A percentile compares a stretch with the other conserved stretches of the same genome.
Evolutionary conservation across 2,113 vertebrate species (phyloP).

Genomic region (Fukomys damarensis): DNA sequence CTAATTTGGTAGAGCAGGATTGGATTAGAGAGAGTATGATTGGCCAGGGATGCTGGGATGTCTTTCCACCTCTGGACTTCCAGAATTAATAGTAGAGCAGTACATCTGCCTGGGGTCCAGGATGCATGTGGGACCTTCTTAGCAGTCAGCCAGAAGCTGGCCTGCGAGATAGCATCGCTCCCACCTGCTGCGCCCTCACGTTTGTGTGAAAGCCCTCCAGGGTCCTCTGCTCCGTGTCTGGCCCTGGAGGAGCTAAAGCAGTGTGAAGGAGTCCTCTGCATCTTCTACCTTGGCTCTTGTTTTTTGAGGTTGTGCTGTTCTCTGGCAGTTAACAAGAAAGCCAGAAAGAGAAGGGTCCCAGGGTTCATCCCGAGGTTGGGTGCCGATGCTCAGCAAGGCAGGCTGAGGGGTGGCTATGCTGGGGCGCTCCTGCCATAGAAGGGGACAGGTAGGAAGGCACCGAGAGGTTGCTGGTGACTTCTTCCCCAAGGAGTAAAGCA

Average conservation of each 20-base stretch:
- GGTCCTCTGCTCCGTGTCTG: background rate
- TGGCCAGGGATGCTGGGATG: background rate
- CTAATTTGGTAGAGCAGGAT: background rate
- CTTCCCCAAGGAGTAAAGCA: background rate
- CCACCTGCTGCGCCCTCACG: rapidly evolving
- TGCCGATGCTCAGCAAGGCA: no score
- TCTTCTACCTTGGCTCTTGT: background rate
- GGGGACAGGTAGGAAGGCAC: background rate
- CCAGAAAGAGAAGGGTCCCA: background rate
- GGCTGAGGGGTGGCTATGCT: background rate
- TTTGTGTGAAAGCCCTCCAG: background rate
- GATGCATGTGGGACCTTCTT: background rate
- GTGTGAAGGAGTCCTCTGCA: background rate
- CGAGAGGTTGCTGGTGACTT: background rate
- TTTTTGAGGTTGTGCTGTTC: background rate
- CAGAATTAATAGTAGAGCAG: background rate
- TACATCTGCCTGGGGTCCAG: background rate
- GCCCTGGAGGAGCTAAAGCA: background rate
- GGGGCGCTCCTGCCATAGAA: background rate
- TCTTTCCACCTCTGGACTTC: background rate
- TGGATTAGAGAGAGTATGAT: background rate
- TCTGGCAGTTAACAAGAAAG: background rate
- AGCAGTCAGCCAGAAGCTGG: background rate
- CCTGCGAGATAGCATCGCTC: background rate
- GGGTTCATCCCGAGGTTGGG: background rate